Evolutionary conservation across 1,140 invertebrate genomes (phyloP).

Genomic region (Brachionus paranguensis): DNA sequence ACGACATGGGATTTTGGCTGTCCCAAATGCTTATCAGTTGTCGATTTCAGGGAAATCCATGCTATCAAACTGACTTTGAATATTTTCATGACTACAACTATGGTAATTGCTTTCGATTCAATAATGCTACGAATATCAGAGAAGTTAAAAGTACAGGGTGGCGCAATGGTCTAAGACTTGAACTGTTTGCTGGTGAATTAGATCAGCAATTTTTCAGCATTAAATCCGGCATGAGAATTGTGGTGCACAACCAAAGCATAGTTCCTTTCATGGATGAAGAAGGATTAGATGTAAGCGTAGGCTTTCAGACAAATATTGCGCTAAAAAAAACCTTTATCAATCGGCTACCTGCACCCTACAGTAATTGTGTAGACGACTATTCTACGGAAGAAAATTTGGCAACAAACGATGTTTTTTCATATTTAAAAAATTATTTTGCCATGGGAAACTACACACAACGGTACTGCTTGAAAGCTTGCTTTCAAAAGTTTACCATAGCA

Average conservation of each 20-base stretch:
- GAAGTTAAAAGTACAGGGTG: neutral
- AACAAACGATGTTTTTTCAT: neutral
- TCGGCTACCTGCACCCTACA: neutral
- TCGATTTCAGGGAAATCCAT: neutral
- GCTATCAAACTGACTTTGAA: neutral
- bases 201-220: neutral
- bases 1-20: neutral
- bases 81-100: neutral
- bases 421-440: neutral
- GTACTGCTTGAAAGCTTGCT: neutral
- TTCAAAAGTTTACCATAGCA: constrained; percentile 3
- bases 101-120: constrained; percentile 30
- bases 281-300: neutral
- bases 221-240: neutral
- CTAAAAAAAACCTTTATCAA: neutral
- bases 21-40: neutral
- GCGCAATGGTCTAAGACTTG: neutral
- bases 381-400: neutral
- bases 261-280: constrained; percentile 1
- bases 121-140: neutral
- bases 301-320: neutral
- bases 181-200: neutral
- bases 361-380: neutral
- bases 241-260: neutral
- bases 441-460: neutral